Evolutionary conservation across 1,140 invertebrate species (phyloP), one percentile per base, ranked within the genome.

Genomic region (Drosophila littoralis): DNA sequence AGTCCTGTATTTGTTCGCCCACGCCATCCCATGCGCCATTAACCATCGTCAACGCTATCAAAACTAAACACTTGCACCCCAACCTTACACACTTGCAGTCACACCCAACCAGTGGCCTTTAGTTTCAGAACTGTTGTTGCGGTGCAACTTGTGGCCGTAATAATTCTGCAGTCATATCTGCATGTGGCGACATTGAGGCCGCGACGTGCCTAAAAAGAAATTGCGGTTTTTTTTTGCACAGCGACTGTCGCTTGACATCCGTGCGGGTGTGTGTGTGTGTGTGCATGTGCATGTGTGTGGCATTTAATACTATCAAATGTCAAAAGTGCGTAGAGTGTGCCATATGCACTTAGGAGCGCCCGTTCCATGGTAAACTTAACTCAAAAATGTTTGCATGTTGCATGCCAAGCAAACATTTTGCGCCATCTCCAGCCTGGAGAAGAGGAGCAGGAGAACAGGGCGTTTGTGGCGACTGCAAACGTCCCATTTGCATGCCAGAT

Each of bases 321-420:
- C 83, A 88, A 89, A 88, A 89, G 83, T 88, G 84, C 83, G 84
- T 88, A 86, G 75, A 71, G 57, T 79, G 61, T 63, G 59, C 45
- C 73, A 71, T 71, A 64, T 77, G 77, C 77, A 79, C 77, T 77
- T 77, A 74, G 61, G 63, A 63, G 57, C 50, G 38, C 51, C 38
- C 61, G 35, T 59, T 64, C 36, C 75, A 46, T 55, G 35, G 42
- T 28, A 8, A 86, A 89, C 76, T 88, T 86, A 86, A 86, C 83
- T 86, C 83, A 86, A 86, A 86, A 86, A 86, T 86, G 83, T 83
- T 86, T 83, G 83, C 83, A 86, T 86, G 83, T 86, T 86, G 83
- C 83, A 83, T 86, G 83, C 83, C 79, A 86, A 77, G 79, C 84
- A 83, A 86, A 83, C 83, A 86, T 86, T 86, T 77, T 76, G 61